Percentiles rank a stretch among this genome's conserved stretches.
Conservation (phyloP, 2,113 vertebrate species). For the Suricata suricatta region DNA sequence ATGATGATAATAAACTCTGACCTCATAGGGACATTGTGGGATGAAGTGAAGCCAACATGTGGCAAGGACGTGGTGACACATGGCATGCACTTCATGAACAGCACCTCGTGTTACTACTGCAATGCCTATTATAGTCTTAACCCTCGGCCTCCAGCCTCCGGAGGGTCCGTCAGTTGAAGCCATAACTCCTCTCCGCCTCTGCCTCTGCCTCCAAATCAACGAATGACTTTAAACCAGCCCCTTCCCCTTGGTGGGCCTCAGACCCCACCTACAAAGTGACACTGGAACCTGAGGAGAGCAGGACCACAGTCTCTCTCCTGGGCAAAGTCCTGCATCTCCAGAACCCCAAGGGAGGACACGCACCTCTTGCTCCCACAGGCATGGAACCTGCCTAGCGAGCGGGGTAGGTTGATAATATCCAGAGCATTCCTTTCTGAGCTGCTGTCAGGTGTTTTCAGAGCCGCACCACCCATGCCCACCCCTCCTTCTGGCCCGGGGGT, state of each 20-base stretch:
- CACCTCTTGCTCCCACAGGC: not conserved
- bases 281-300: not conserved
- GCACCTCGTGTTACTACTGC: not conserved
- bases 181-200: not conserved
- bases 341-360: too few relatives aligned
- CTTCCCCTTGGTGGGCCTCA: not conserved
- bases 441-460: not conserved
- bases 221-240: not conserved
- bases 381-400: not conserved
- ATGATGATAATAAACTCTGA: not conserved
- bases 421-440: not conserved
- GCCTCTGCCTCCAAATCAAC: not conserved
- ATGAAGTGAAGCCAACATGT: not conserved
- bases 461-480: not conserved
- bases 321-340: accelerated
- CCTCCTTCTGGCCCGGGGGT: not conserved
- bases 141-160: too few relatives aligned
- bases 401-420: not conserved
- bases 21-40: not conserved
- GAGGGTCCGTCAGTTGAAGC: not conserved
- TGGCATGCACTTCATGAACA: not conserved
- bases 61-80: not conserved
- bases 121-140: not conserved
- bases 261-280: not conserved
- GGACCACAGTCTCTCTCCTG: not conserved